phyloP scores from a whole-genome alignment of 2,113 vertebrate genomes.

The Gobio gobio region DNA sequence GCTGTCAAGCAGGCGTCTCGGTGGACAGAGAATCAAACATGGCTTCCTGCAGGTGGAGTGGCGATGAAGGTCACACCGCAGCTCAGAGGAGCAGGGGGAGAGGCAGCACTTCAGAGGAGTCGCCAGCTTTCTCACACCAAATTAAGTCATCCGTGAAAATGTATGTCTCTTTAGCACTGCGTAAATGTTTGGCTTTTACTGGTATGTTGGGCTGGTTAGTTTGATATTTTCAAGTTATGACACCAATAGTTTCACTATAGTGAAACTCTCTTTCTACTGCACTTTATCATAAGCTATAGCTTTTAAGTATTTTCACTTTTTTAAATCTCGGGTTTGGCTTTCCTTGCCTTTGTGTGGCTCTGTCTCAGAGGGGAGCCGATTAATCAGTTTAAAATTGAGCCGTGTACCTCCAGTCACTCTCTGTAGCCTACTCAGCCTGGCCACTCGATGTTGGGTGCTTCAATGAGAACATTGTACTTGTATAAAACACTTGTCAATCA shows the following conservation, averaged over 20 bases:
- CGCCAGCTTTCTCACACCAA: constrained; percentile 76
- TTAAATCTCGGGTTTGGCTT: constrained; percentile 20
- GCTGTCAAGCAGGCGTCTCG: constrained; percentile 79
- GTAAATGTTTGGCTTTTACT: constrained; percentile 50
- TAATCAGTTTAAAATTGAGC: constrained; percentile 63
- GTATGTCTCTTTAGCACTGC: constrained; percentile 57
- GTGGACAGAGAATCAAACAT: constrained; percentile 84
- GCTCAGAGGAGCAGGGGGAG: constrained; percentile 71
- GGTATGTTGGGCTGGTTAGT: constrained; percentile 36
- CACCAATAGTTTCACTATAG: constrained; percentile 10
- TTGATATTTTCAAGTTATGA: neutral
- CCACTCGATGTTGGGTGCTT: constrained; percentile 51
- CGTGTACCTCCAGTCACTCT: constrained; percentile 22
- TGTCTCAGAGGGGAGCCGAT: constrained; percentile 57
- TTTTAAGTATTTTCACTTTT: constrained; percentile 24
- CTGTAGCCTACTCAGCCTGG: constrained; percentile 2
- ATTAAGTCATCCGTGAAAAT: constrained; percentile 83
- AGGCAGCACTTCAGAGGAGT: constrained; percentile 69
- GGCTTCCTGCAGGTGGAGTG: constrained; percentile 88
- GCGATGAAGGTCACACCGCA: constrained; percentile 80
- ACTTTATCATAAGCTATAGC: neutral
- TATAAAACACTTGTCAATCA: constrained; percentile 71
- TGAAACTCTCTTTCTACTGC: neutral
- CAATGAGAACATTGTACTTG: constrained; percentile 64
- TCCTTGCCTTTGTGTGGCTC: constrained; percentile 58